A percentile compares a stretch with the other conserved stretches of the same genome.
phyloP scores from a whole-genome alignment of 2,113 vertebrate species.

The Leucopternis melanops region DNA sequence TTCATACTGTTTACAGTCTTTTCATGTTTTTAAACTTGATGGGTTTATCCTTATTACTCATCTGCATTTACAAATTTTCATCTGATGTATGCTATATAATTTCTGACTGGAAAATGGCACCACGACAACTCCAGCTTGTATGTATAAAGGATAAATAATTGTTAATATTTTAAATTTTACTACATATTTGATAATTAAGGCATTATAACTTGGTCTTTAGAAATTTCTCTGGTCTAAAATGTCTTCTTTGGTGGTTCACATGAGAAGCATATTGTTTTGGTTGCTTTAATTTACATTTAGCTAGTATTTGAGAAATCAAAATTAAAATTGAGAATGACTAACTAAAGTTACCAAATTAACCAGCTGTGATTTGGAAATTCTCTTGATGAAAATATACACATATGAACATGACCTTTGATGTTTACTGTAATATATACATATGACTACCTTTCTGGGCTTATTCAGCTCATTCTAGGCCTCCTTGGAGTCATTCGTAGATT shows the following conservation, averaged over 20 bases:
- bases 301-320: neutral
- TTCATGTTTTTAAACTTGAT: neutral
- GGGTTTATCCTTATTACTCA: neutral
- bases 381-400: neutral
- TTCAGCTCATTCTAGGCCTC: too few relatives aligned
- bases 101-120: neutral
- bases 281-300: neutral
- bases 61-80: neutral
- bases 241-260: neutral
- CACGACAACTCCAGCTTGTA: neutral
- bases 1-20: neutral
- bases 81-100: neutral
- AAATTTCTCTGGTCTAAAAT: neutral
- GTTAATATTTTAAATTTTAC: neutral
- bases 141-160: neutral
- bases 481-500: too few relatives aligned
- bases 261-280: neutral
- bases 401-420: neutral
- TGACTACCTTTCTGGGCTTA: too few relatives aligned
- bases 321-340: neutral
- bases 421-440: neutral
- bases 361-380: neutral
- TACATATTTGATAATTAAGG: neutral
- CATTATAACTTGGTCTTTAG: neutral
- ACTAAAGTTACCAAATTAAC: neutral